phyloP scores from a whole-genome alignment of 2,113 vertebrate species.

The Oxyura jamaicensis region DNA sequence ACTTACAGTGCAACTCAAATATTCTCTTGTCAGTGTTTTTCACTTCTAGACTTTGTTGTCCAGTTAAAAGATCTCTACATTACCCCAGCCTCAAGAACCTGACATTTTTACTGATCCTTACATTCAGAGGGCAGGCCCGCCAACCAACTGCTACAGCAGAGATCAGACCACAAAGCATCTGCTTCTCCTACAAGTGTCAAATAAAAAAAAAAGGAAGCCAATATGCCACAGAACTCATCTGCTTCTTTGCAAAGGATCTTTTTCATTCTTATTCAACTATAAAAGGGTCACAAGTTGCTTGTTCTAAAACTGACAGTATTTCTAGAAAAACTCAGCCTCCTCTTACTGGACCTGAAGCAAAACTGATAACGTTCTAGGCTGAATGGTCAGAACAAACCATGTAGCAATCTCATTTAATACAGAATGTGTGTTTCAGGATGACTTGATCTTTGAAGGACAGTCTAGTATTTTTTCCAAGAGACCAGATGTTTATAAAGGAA shows the following conservation, averaged over 20 bases:
- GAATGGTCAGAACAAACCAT: background rate
- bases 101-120: background rate
- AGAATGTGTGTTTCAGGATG: background rate
- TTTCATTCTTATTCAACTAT: background rate
- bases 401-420: background rate
- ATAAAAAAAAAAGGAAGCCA: background rate
- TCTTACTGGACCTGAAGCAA: background rate
- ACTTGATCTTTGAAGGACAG: background rate
- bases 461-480: background rate
- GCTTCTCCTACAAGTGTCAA: slow-evolving; percentile 3
- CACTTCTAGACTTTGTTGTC: background rate
- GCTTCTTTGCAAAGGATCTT: background rate
- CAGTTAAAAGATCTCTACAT: background rate
- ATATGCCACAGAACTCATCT: background rate
- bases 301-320: background rate
- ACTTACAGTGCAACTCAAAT: background rate
- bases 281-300: background rate
- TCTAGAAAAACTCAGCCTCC: background rate
- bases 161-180: slow-evolving; percentile 26
- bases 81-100: background rate
- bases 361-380: background rate
- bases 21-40: background rate
- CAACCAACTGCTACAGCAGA: slow-evolving; percentile 19
- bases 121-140: background rate
- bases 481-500: background rate